These are phyloP conservation scores for Montipora cactus DNA, from an alignment of 64 coral and sea anemone species.

Conservation along the genomic window DNA sequence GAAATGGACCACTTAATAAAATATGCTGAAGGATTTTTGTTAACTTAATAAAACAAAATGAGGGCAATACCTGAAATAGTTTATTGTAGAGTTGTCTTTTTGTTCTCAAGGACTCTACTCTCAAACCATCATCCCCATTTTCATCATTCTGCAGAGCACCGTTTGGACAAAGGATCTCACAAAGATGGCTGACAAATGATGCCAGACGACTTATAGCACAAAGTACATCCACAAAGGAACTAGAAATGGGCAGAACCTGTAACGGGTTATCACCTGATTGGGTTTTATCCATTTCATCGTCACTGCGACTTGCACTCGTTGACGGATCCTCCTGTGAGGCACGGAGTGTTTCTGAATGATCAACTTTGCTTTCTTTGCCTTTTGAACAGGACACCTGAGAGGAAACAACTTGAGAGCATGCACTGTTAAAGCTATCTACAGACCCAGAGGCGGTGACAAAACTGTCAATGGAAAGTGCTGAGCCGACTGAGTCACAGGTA, in stretches of 20 bases:
- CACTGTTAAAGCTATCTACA: not conserved
- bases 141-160: constrained; percentile 35
- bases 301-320: not conserved
- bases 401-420: not conserved
- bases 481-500: not conserved
- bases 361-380: not conserved
- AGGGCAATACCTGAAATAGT: constrained; percentile 75
- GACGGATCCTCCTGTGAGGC: not conserved
- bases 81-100: constrained; percentile 71
- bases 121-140: constrained; percentile 16
- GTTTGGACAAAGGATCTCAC: constrained; percentile 78
- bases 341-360: not conserved
- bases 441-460: not conserved
- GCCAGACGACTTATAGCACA: constrained; percentile 77
- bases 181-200: constrained; percentile 85
- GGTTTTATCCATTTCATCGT: not conserved
- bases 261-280: not conserved
- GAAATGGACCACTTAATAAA: too few species aligned
- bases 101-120: constrained; percentile 24
- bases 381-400: not conserved
- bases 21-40: too few species aligned
- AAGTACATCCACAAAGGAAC: constrained; percentile 82
- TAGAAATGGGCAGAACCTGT: constrained; percentile 25
- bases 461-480: not conserved
- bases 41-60: too few species aligned